Evolutionary conservation across 2,888 invertebrate genomes (phyloP).

Genomic region (Acanthacorydalis orientalis): DNA sequence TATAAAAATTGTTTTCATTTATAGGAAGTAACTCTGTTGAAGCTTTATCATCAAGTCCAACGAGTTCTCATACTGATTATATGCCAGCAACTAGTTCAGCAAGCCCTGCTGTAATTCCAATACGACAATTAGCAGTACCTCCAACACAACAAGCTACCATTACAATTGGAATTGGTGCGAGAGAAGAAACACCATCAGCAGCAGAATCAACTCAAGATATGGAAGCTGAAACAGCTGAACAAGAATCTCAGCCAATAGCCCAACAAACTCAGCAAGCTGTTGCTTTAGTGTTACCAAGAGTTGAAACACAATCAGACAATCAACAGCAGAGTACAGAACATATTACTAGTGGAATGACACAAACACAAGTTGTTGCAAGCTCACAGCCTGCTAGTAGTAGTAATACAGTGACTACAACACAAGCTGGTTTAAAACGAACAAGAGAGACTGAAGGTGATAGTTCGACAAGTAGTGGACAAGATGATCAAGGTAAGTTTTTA

Average conservation of each 20-base stretch:
- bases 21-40: conserved; percentile 22
- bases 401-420: conserved; percentile 50
- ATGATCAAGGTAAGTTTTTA: conserved; percentile 17
- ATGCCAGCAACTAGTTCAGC: conserved; percentile 70
- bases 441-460: conserved; percentile 37
- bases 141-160: conserved; percentile 26
- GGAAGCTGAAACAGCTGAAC: conserved; percentile 30
- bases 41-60: conserved; percentile 47
- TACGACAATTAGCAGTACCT: conserved; percentile 50
- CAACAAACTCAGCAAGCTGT: conserved; percentile 37
- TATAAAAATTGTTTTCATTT: no score
- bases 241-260: conserved; percentile 15
- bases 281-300: conserved; percentile 51
- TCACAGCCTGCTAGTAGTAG: conserved; percentile 34
- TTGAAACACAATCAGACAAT: conserved; percentile 18
- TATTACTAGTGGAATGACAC: conserved; percentile 11
- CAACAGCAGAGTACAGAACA: conserved; percentile 20
- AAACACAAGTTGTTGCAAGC: conserved; percentile 19
- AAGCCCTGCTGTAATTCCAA: conserved; percentile 32
- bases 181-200: conserved; percentile 14
- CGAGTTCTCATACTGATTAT: conserved; percentile 64
- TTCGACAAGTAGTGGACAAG: conserved; percentile 24
- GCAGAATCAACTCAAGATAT: conserved; percentile 36
- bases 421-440: conserved; percentile 42
- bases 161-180: conserved; percentile 4